Percentiles rank a stretch among this genome's conserved stretches.
Conservation (phyloP, 2,797 vertebrate genomes). For the Thaleichthys pacificus region DNA sequence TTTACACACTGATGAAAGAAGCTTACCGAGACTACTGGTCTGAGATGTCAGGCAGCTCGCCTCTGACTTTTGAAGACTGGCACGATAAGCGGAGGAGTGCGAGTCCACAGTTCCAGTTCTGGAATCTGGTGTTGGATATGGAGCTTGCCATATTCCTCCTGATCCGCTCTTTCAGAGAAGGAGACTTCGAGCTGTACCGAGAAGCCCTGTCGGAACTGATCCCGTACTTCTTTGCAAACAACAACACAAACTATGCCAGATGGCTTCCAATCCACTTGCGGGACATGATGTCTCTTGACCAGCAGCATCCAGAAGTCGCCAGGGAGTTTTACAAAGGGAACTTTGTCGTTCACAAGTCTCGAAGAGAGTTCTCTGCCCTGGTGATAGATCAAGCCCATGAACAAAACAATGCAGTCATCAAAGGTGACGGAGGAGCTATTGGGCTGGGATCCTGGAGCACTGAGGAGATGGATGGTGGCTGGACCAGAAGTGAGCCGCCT, state of each 20-base stretch:
- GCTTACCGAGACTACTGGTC: background rate
- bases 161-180: slow-evolving; percentile 5
- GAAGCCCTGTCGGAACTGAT: background rate
- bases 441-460: no score
- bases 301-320: no score
- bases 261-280: slow-evolving; percentile 13
- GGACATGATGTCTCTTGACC: slow-evolving; percentile 11
- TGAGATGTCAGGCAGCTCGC: no score
- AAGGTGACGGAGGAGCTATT: no score
- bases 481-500: no score
- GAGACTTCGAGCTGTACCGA: background rate
- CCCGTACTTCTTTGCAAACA: background rate
- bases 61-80: background rate
- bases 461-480: no score
- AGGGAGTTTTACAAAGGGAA: no score
- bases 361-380: no score
- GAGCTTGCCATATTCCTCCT: background rate
- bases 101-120: slow-evolving; percentile 11
- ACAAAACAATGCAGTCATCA: no score
- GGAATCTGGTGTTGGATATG: slow-evolving; percentile 1
- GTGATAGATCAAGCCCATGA: no score
- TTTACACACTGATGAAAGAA: slow-evolving; percentile 4
- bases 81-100: background rate
- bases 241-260: slow-evolving; percentile 17
- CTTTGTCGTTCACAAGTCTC: no score